Percentiles rank a stretch among this genome's conserved stretches.
Evolutionary conservation across 2,797 vertebrate species (phyloP).

Genomic region (Pagetopsis macropterus): DNA sequence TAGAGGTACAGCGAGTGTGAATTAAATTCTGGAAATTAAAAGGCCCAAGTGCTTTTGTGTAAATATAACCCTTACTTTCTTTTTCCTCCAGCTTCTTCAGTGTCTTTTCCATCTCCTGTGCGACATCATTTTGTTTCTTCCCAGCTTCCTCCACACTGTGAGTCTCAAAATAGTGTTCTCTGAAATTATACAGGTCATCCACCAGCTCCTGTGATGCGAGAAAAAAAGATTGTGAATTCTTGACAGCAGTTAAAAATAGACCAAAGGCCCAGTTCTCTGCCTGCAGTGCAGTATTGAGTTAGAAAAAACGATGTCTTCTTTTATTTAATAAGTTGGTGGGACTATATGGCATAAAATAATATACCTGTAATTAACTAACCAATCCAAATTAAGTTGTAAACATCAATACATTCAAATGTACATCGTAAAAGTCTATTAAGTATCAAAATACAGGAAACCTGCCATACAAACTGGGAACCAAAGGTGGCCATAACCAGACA

Average conservation of each 20-base stretch:
- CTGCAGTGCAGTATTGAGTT: neutral
- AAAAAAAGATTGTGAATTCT: neutral
- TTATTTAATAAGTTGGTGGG: neutral
- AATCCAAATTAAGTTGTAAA: neutral
- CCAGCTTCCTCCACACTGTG: slow-evolving; percentile 87
- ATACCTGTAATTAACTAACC: neutral
- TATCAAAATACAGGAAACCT: neutral
- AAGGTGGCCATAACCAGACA: neutral
- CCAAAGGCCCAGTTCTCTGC: neutral
- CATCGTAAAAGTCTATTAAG: neutral
- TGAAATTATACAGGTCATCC: slow-evolving; percentile 87
- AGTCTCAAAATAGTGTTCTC: slow-evolving; percentile 91
- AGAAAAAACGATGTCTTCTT: neutral
- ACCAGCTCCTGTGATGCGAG: slow-evolving; percentile 84
- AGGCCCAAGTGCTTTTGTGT: neutral
- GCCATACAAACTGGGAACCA: neutral
- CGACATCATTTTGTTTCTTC: slow-evolving; percentile 86
- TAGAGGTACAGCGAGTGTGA: neutral
- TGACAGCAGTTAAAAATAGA: slow-evolving; percentile 16
- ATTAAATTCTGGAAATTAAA: neutral
- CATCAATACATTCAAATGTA: neutral
- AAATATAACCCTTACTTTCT: slow-evolving; percentile 74
- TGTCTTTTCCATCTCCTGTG: slow-evolving; percentile 82
- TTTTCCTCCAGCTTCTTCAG: slow-evolving; percentile 85
- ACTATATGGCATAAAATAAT: neutral